phyloP scores from a whole-genome alignment of 2,113 vertebrate genomes.

The Opisthocomus hoazin region DNA sequence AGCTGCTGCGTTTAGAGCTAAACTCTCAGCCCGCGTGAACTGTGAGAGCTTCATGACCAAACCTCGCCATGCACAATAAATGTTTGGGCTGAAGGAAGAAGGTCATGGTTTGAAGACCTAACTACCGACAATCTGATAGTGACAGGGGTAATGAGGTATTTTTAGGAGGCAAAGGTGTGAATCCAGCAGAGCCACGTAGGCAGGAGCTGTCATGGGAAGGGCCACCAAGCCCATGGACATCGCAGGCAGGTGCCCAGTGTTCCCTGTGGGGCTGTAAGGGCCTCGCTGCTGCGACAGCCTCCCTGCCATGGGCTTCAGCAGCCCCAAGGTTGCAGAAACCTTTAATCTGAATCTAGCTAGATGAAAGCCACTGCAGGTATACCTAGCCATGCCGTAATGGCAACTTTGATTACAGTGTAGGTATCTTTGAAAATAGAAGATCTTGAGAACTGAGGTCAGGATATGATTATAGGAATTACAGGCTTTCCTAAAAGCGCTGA shows the following conservation, averaged over 20 bases:
- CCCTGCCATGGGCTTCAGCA: not conserved
- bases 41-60: not conserved
- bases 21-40: not conserved
- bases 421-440: not conserved
- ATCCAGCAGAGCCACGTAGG: not conserved
- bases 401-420: not conserved
- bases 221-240: not conserved
- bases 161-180: not conserved
- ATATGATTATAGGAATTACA: not conserved
- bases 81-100: not conserved
- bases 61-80: not conserved
- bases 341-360: slow-evolving; percentile 3
- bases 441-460: not conserved
- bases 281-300: too few species aligned
- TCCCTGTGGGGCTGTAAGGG: not conserved
- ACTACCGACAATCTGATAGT: not conserved
- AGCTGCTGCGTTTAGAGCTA: not conserved
- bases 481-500: not conserved
- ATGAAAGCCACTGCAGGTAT: not conserved
- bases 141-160: not conserved
- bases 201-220: not conserved
- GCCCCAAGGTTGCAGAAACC: not conserved
- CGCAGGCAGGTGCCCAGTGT: not conserved
- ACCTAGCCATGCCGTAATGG: not conserved
- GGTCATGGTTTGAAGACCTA: not conserved